Evolutionary conservation across 2,113 vertebrate species (phyloP).

Genomic region (Colaptes auratus): DNA sequence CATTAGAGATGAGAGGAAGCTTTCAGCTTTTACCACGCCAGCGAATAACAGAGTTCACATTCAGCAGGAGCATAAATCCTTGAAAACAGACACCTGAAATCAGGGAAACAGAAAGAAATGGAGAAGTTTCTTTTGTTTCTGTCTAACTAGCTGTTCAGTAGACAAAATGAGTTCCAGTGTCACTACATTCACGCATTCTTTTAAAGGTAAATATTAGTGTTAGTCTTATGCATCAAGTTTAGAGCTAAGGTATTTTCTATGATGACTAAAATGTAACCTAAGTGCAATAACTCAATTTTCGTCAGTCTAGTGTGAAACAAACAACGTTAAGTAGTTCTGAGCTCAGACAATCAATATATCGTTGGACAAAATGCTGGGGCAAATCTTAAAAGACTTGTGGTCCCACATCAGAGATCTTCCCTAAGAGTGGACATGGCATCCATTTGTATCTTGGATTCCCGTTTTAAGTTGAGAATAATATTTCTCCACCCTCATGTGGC

Average conservation of each 20-base stretch:
- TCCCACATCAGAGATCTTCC: neutral
- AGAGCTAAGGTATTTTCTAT: neutral
- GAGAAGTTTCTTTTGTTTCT: neutral
- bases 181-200: neutral
- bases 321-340: neutral
- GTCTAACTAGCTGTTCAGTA: neutral
- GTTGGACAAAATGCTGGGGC: neutral
- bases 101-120: neutral
- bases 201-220: neutral
- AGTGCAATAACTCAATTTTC: neutral
- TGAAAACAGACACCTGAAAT: conserved; percentile 32
- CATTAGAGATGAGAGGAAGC: conserved; percentile 10
- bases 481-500: neutral
- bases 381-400: neutral
- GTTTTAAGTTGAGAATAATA: neutral
- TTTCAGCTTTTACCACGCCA: conserved; percentile 37
- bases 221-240: neutral
- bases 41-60: conserved; percentile 10
- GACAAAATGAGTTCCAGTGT: neutral
- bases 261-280: neutral
- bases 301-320: neutral
- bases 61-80: neutral
- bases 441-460: neutral
- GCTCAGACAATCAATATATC: neutral
- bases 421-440: neutral